phyloP scores from a whole-genome alignment of 2,113 vertebrate genomes.

The Oceanites oceanicus region DNA sequence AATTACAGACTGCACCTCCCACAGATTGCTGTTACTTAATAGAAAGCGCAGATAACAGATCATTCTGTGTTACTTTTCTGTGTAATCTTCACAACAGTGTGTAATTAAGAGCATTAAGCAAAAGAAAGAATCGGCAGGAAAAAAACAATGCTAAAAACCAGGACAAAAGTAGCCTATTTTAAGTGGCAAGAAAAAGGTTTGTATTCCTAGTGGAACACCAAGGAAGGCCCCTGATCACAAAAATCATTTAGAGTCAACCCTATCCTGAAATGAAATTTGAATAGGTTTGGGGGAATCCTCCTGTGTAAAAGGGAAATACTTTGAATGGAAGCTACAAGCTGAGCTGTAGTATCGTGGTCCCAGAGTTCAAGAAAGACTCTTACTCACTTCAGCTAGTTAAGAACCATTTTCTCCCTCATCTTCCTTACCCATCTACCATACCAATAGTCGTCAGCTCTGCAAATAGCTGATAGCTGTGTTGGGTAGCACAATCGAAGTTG shows the following conservation, averaged over 20 bases:
- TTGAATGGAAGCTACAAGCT: neutral
- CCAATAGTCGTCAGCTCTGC: neutral
- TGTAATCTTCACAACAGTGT: neutral
- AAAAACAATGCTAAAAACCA: neutral
- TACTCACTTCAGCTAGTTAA: neutral
- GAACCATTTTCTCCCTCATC: neutral
- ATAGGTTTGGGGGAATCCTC: neutral
- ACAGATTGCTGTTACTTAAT: neutral
- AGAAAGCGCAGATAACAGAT: neutral
- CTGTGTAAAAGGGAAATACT: neutral
- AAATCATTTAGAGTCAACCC: neutral
- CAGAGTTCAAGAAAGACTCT: neutral
- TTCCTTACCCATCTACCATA: neutral
- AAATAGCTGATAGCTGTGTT: neutral
- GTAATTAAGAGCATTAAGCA: neutral
- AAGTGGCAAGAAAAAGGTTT: neutral
- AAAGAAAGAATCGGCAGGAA: neutral
- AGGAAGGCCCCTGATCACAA: neutral
- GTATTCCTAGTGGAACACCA: neutral
- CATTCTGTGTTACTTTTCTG: neutral
- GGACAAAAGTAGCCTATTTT: neutral
- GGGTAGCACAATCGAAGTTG: neutral
- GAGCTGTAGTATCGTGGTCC: neutral
- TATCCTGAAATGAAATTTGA: neutral
- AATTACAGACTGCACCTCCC: neutral